Base-by-base conservation (phyloP, 2,113 vertebrate genomes). In the Daubentonia madagascariensis region DNA sequence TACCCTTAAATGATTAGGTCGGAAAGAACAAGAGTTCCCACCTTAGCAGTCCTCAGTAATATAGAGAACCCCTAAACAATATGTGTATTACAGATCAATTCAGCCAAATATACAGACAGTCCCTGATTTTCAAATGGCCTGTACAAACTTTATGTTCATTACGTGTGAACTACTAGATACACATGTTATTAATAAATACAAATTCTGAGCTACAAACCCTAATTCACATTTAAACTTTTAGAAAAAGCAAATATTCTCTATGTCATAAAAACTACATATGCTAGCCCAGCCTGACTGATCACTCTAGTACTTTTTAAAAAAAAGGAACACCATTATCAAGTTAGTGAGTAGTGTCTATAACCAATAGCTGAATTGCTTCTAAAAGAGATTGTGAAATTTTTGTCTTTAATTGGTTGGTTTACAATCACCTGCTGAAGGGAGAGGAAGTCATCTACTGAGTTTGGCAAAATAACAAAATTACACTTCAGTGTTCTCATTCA, bases 221-320 rank as follows among this genome's bases (percentile, higher is more conserved):
- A 95, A 89, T 63, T 94, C 45, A 76, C 59, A 89, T 40, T 81
- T 45, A 91, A 95, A 95, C 17, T 85, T 90, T 91, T 37, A 91
- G 48, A 85, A 83, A 48, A 90, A 80, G 59, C 20, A 85, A 76
- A 95, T 68, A 23, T 3, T 85, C 18, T 94, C 32, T 50, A 32
- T 25, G 50, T 72, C 75, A 61, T 79, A 57, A 83, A 85, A 73
- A 80, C n/a, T 16, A 72, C 25, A 50, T 76, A 61, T 45, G 16
- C 32, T n/a, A 72, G 11, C n/a, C n/a, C 20, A 59, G 32, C 28
- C 43, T 78, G 14, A 5, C 9, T 79, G 54, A 40, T 25, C 8
- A 40, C 12, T 30, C 79, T 40, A 16, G 54, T 61, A 25, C 45
- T 48, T 76, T 68, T 57, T 68, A 37, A 1, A 8, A 50, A 50